Evolutionary conservation across 2,888 invertebrate species (phyloP).

Genomic region (Cephus nigrinus): DNA sequence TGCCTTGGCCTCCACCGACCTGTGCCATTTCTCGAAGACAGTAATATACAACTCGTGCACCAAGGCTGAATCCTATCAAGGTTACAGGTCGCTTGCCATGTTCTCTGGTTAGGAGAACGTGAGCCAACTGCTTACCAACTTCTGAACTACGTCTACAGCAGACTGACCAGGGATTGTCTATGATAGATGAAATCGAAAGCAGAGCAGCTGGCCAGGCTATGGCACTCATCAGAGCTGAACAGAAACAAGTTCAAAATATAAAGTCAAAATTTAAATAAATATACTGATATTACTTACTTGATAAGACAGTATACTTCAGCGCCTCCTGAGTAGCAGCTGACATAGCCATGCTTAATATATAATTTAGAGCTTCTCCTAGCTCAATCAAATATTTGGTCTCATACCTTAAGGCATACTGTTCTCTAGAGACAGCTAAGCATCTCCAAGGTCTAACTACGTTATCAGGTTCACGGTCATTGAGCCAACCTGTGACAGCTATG

Average conservation of each 20-base stretch:
- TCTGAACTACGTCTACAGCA: conserved; percentile 71
- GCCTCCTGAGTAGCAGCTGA: conserved; percentile 73
- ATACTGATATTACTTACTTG: conserved; percentile 62
- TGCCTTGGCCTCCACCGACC: conserved; percentile 69
- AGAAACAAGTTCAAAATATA: conserved; percentile 9
- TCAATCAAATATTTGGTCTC: conserved; percentile 72
- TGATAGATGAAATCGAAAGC: conserved; percentile 69
- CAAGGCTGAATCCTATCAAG: conserved; percentile 74
- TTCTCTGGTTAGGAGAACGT: conserved; percentile 71
- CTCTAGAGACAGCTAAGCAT: conserved; percentile 69
- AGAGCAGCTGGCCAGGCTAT: conserved; percentile 75
- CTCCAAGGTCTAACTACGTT: conserved; percentile 70
- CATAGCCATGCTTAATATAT: conserved; percentile 70
- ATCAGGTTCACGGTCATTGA: conserved; percentile 67
- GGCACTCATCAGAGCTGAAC: conserved; percentile 72
- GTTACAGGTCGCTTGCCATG: conserved; percentile 76
- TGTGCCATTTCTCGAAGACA: conserved; percentile 71
- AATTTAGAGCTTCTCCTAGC: conserved; percentile 73
- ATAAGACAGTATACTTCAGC: conserved; percentile 73
- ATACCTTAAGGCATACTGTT: conserved; percentile 75
- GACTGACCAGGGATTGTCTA: conserved; percentile 78
- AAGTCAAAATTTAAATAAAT: neutral
- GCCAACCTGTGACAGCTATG: conserved; percentile 75
- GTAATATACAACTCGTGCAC: conserved; percentile 76
- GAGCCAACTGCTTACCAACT: conserved; percentile 74